Base-by-base conservation (phyloP, 2,888 invertebrate species). In the Stenchaetothrips biformis region DNA sequence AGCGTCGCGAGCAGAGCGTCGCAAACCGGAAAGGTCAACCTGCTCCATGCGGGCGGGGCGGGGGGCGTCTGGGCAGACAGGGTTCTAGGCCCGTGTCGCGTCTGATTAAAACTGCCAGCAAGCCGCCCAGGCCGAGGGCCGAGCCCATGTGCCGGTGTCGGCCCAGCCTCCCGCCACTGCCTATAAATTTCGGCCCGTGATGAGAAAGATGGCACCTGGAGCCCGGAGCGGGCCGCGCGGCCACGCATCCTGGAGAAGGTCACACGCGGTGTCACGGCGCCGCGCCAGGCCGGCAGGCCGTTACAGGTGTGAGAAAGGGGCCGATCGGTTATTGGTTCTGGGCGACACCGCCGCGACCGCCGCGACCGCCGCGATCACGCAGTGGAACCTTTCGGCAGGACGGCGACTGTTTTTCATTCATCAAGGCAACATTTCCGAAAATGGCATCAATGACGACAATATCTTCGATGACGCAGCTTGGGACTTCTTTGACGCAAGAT, bases 61-160 rank as follows among this genome's bases (percentile, higher is more conserved):
- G 62, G 62, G 18, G 62, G 18, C 62, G 62, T 13, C 62, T 1
- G 18, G 62, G 6, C 53, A 2, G 53, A 16, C 53, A 16, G 59
- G 59, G 59, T 37, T 37, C 37, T 37, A 37, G 37, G 59, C 13
- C 59, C 59, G 2, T 25, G 67, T 7, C 67, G 25, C 9, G 21
- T 21, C 67, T 67, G 67, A 67, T 67, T 67, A 67, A 67, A 67
- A 74, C 11, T 74, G 67, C 67, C 59, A 59, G 59, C 59, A 18
- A 59, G 16, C 53, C 1, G 59, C 59, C 37, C 37, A 37, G 37
- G 37, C 37, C 37, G 37, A 37, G 37, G 37, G 37, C 37, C 37
- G 37, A 37, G 37, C 4, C 37, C 37, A 4, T 37, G 4, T 9
- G 53, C 53, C 53, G 53, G 18, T 18, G 53, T 18, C 9, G 53